These are phyloP conservation scores for Trissolcus japonicus DNA, from an alignment of 2,888 invertebrate species.

Conservation along the genomic window DNA sequence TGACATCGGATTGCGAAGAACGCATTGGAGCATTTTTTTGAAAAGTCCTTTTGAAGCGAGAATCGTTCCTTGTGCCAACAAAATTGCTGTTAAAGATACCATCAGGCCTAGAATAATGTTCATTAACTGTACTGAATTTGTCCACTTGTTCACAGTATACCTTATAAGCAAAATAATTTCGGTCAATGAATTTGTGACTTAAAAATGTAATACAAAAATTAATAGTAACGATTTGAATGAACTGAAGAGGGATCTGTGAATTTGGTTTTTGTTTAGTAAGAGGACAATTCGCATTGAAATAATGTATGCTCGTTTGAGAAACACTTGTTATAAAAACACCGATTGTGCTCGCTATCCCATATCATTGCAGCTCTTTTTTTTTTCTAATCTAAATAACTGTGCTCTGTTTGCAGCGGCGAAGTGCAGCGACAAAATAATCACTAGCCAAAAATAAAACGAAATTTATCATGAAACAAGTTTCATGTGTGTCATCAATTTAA, in stretches of 20 bases:
- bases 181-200: neutral
- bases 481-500: neutral
- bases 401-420: constrained; percentile 35
- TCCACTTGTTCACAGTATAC: constrained; percentile 24
- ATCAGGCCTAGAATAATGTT: constrained; percentile 76
- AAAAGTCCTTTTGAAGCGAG: constrained; percentile 81
- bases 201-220: neutral
- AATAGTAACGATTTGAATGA: neutral
- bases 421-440: constrained; percentile 33
- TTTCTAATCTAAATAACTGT: constrained; percentile 15
- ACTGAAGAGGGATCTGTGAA: neutral
- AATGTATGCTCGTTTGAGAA: constrained; percentile 37
- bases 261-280: neutral
- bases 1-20: constrained; percentile 81
- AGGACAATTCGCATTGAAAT: constrained; percentile 16
- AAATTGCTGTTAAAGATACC: constrained; percentile 78
- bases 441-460: constrained; percentile 2
- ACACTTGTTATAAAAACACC: constrained; percentile 44
- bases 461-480: no score
- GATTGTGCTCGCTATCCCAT: constrained; percentile 56
- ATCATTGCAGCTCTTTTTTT: constrained; percentile 45
- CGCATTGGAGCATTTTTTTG: constrained; percentile 77
- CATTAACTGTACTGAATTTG: constrained; percentile 41
- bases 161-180: neutral
- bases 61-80: constrained; percentile 80